A percentile compares a stretch with the other conserved stretches of the same genome.
Conservation (phyloP, 2,888 invertebrate species). For the Lacanobia oleracea region DNA sequence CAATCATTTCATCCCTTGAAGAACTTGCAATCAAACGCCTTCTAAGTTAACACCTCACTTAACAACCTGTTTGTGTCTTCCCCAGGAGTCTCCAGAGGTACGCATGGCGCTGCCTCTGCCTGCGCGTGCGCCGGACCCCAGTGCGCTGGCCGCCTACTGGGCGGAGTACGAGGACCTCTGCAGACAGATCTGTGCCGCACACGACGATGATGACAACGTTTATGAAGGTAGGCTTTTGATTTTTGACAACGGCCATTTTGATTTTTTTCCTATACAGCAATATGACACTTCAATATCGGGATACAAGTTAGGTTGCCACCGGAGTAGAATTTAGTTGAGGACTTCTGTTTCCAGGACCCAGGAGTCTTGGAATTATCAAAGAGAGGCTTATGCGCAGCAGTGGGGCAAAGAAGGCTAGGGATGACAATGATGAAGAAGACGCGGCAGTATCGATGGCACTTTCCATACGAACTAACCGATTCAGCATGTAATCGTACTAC, state of each 20-base stretch:
- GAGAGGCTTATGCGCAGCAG: not conserved
- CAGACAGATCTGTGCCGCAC: conserved; percentile 90
- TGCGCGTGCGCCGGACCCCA: conserved; percentile 85
- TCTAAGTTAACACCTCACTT: not conserved
- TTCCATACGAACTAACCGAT: not conserved
- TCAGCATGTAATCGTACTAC: not conserved
- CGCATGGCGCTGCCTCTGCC: conserved; percentile 82
- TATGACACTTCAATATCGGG: too few species aligned
- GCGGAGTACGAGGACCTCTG: conserved; percentile 92
- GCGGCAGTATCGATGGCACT: not conserved
- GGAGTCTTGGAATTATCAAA: not conserved
- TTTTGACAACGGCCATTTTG: not conserved
- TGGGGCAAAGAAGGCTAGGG: not conserved
- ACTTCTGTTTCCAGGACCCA: too few species aligned
- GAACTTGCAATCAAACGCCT: not conserved
- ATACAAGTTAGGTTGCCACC: too few species aligned
- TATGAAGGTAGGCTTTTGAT: conserved; percentile 88
- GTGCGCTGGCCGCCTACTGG: conserved; percentile 92
- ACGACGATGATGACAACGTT: conserved; percentile 90
- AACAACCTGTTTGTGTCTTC: conserved; percentile 1
- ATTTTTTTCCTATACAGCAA: not conserved
- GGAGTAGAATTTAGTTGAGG: too few species aligned
- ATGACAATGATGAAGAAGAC: not conserved
- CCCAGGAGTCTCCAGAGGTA: conserved; percentile 87
- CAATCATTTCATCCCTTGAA: not conserved